Evolutionary conservation across 1,140 invertebrate genomes (phyloP), one percentile per base, ranked within the genome.

Genomic region (Dolichoris vasculosae): DNA sequence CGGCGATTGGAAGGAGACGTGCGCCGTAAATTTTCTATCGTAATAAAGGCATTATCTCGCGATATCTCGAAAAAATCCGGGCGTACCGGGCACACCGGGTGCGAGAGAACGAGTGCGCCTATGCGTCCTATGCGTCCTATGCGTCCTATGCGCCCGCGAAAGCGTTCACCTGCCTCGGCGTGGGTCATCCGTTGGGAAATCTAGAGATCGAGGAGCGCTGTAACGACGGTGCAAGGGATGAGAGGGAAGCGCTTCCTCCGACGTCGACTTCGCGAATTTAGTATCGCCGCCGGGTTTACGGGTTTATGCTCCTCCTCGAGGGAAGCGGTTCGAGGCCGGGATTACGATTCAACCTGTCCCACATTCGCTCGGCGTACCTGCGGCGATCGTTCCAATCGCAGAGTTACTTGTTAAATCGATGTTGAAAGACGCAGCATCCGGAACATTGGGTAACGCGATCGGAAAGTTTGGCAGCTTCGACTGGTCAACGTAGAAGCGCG

Each of bases 21-120:
- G 71, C 84, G 85, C 89, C 89, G 87, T 90, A 90, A 91, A 91
- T 90, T 87, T 86, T 82, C 81, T 86, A 87, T 89, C 87, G 88
- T 87, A 89, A 91, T 90, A 90, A 90, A 90, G 87, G 88, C 89
- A 91, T 91, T 90, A 91, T 91, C 88, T 86, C 76, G 73, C 80
- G 79, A 82, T 77, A 85, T 88, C 87, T 80, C 85, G 75, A n/a
- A 64, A 76, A 55, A 43, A 83, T 63, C 40, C 20, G 15, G 32
- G 15, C 17, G 15, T 9, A 38, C 17, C 15, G 1, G 32, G n/a
- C n/a, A n/a, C n/a, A n/a, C n/a, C n/a, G n/a, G 6, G 40, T 46
- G 82, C 51, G 73, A 73, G 48, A 9, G 48, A 51, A 51, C 63
- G 76, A 84, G 79, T n/a, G n/a, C n/a, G n/a, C n/a, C n/a, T n/a